Evolutionary conservation across 2,797 vertebrate species (phyloP), one percentile per base, ranked within the genome.

Genomic region (Sebastes variabilis): DNA sequence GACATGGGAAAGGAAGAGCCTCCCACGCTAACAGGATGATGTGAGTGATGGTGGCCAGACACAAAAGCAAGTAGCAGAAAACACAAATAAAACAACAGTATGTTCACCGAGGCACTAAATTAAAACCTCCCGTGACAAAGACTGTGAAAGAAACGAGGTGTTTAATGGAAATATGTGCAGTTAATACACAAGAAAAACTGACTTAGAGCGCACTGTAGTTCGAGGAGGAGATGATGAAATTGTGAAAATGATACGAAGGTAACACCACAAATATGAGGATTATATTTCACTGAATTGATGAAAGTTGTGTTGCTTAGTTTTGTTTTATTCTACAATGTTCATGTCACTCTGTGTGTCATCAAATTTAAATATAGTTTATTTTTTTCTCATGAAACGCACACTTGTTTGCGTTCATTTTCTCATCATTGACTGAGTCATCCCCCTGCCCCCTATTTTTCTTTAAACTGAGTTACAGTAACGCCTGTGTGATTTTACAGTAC

Each of bases 11-110:
- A 96, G 95, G 95, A 96, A 96, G 94, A 96, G 92, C 94, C 94
- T 94, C 96, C 95, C 93, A 96, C 96, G 92, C 95, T 91, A 94
- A 95, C 95, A 96, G 96, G 95, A 96, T 96, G 95, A 95, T 94
- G 92, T 91, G 88, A 94, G 89, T 92, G 90, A 91, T 91, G 92
- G 93, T 92, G 93, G 94, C 94, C 91, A 91, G 90, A 93, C 92
- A 94, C 92, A 93, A 91, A 89, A 90, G 86, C 85, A 87, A 83
- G 82, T 84, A 80, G 85, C 87, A 87, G 89, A 90, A 91, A 88
- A 92, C 86, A 93, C 87, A 93, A 89, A 94, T 86, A 88, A 73
- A 90, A 76, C 80, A 88, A 55, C 68, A 71, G 67, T 76, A 79
- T 61, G 70, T 71, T 34, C 36, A 66, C 42, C 8, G 0, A 36